Percentiles rank a stretch among this genome's conserved stretches.
These are phyloP conservation scores for Lissocephala sabroskyi DNA, from an alignment of 2,888 invertebrate genomes.

Conservation along the genomic window DNA sequence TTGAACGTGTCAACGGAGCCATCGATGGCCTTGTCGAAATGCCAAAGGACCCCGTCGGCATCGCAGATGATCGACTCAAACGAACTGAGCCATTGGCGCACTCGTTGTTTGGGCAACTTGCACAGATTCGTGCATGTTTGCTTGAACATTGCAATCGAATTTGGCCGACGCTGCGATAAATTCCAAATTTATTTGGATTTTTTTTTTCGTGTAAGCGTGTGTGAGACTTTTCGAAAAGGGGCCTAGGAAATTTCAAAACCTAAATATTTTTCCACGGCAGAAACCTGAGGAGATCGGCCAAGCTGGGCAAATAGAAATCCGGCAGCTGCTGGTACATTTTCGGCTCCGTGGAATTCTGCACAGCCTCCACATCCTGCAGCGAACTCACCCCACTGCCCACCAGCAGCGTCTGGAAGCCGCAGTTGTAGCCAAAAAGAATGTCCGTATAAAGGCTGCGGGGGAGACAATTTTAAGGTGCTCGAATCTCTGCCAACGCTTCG, in stretches of 20 bases:
- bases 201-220: background rate
- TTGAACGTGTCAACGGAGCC: slow-evolving; percentile 33
- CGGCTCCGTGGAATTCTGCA: slow-evolving; percentile 24
- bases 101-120: slow-evolving; percentile 28
- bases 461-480: too few relatives aligned
- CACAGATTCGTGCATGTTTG: slow-evolving; percentile 30
- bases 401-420: slow-evolving; percentile 44
- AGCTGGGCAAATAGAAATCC: slow-evolving; percentile 28
- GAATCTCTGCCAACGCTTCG: background rate
- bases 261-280: slow-evolving; percentile 29
- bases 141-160: slow-evolving; percentile 27
- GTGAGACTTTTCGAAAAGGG: too few relatives aligned
- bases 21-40: slow-evolving; percentile 20
- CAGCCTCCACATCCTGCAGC: slow-evolving; percentile 22
- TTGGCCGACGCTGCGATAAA: too few relatives aligned
- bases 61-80: slow-evolving; percentile 38
- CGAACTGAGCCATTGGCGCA: slow-evolving; percentile 35
- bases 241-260: slow-evolving; percentile 1
- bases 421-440: slow-evolving; percentile 42
- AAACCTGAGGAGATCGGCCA: slow-evolving; percentile 33
- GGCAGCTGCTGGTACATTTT: slow-evolving; percentile 35
- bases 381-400: slow-evolving; percentile 41
- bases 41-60: slow-evolving; percentile 48
- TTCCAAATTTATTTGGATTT: background rate
- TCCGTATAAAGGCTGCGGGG: slow-evolving; percentile 32